Evolutionary conservation across 92 coral and sea anemone species (phyloP).

Genomic region (Zoanthus sansibaricus): DNA sequence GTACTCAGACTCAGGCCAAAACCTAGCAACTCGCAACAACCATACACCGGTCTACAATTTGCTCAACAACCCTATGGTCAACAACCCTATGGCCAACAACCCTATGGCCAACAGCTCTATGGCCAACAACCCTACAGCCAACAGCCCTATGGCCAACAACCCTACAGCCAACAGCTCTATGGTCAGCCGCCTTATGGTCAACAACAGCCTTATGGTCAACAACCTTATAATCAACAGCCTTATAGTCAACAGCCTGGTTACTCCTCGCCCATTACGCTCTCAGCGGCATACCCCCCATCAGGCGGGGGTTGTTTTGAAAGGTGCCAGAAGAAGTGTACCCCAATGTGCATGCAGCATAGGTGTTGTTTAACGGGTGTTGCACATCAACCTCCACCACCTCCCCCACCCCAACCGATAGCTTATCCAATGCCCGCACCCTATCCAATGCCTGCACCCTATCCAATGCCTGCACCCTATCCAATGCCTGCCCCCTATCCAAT

Average conservation of each 20-base stretch:
- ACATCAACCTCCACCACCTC: conserved; percentile 52
- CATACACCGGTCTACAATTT: conserved; percentile 6
- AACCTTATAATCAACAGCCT: neutral
- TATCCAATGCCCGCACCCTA: conserved; percentile 62
- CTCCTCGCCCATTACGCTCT: conserved; percentile 22
- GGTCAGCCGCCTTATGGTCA: conserved; percentile 11
- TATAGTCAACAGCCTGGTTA: conserved; percentile 25
- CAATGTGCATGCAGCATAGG: conserved; percentile 80
- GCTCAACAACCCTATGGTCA: conserved; percentile 17
- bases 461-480: conserved; percentile 40
- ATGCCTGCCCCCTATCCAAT: neutral
- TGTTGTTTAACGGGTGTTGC: conserved; percentile 67
- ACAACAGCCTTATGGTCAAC: conserved; percentile 10
- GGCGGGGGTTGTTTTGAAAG: conserved; percentile 78
- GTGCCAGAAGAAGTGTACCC: conserved; percentile 80
- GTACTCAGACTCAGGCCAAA: neutral
- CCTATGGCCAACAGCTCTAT: neutral
- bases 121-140: conserved; percentile 3
- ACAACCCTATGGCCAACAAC: conserved; percentile 6
- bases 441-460: conserved; percentile 68
- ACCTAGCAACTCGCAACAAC: neutral
- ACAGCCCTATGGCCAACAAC: conserved; percentile 3
- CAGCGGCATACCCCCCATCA: conserved; percentile 67
- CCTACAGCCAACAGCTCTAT: neutral
- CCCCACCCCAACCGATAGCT: conserved; percentile 69